Evolutionary conservation across 64 coral and sea anemone genomes (phyloP).

Genomic region (Montipora foliosa): DNA sequence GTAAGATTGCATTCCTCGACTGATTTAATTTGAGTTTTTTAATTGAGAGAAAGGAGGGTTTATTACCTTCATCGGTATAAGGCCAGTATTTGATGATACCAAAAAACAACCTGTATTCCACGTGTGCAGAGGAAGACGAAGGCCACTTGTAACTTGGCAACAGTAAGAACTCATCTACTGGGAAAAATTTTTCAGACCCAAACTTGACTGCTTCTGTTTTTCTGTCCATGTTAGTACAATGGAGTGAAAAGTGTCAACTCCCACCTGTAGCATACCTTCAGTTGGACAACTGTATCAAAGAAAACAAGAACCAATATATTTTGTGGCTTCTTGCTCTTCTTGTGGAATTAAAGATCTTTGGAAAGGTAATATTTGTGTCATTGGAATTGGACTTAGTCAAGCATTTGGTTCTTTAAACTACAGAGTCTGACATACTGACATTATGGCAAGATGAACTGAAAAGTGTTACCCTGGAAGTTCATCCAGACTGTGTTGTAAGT

Average conservation of each 20-base stretch:
- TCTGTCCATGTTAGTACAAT: neutral
- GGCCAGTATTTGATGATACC: slow-evolving; percentile 32
- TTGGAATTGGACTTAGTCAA: neutral
- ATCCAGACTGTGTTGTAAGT: too few species aligned
- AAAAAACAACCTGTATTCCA: slow-evolving; percentile 9
- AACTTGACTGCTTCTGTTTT: slow-evolving; percentile 28
- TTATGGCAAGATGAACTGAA: too few species aligned
- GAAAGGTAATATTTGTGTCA: neutral
- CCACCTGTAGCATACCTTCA: slow-evolving; percentile 54
- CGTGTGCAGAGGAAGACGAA: neutral
- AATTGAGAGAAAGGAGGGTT: neutral
- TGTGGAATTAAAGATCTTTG: slow-evolving; percentile 15
- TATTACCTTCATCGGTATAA: slow-evolving; percentile 65
- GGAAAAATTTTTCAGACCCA: slow-evolving; percentile 27
- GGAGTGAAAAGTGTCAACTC: slow-evolving; percentile 5
- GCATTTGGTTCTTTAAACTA: too few species aligned
- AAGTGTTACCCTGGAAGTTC: too few species aligned
- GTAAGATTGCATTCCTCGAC: neutral
- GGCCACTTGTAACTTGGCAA: neutral
- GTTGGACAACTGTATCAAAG: slow-evolving; percentile 62
- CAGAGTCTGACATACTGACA: too few species aligned
- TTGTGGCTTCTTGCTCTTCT: slow-evolving; percentile 45
- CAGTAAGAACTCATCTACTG: neutral
- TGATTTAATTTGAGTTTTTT: neutral
- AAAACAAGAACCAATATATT: slow-evolving; percentile 63